These are phyloP conservation scores for Saccostrea cuccullata DNA, from an alignment of 1,140 invertebrate genomes.

Conservation along the genomic window DNA sequence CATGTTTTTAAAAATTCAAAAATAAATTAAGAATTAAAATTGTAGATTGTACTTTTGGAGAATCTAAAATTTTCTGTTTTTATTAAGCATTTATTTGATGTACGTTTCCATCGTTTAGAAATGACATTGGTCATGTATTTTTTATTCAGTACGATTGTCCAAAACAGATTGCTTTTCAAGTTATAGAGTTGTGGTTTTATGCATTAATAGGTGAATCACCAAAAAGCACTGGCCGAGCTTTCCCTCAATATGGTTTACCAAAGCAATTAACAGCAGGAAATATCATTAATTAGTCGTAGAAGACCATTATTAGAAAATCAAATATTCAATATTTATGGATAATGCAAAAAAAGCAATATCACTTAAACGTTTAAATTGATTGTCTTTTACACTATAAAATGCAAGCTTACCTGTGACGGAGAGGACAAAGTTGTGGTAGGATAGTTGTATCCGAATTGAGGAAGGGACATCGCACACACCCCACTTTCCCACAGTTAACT, in stretches of 20 bases:
- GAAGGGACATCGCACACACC: conserved; percentile 54
- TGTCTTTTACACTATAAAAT: background rate
- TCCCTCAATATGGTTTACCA: background rate
- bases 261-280: background rate
- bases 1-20: no score
- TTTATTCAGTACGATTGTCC: conserved; percentile 8
- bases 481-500: conserved; percentile 24
- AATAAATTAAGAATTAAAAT: no score
- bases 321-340: conserved; percentile 6
- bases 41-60: no score
- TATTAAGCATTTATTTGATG: conserved; percentile 12
- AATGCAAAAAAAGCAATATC: background rate
- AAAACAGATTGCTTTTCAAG: conserved; percentile 20
- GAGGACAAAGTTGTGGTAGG: conserved; percentile 48
- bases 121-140: background rate
- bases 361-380: conserved; percentile 18
- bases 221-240: conserved; percentile 1
- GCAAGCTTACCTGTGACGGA: conserved; percentile 52
- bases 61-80: background rate
- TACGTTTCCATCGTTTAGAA: background rate
- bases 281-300: conserved; percentile 4
- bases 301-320: conserved; percentile 35
- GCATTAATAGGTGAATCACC: conserved; percentile 9
- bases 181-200: conserved; percentile 25
- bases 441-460: conserved; percentile 55